Percentiles rank a stretch among this genome's conserved stretches.
Evolutionary conservation across 2,797 vertebrate genomes (phyloP).

Genomic region (Pangasius krempfi): DNA sequence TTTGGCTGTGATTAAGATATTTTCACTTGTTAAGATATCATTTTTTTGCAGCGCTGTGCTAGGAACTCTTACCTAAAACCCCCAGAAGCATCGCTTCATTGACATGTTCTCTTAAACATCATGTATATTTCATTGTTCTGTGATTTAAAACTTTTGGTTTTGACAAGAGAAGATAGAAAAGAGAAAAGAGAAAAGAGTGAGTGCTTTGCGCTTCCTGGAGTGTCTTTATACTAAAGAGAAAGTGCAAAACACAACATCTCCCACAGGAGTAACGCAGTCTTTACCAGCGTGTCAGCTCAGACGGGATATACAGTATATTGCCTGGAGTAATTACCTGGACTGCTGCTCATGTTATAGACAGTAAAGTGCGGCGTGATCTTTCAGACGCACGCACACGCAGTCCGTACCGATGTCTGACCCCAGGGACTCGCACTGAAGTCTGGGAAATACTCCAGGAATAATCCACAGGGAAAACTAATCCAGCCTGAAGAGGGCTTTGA

Average conservation of each 20-base stretch:
- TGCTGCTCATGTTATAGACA: not conserved
- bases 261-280: not conserved
- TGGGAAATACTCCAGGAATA: not conserved
- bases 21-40: not conserved
- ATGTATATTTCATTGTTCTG: not conserved
- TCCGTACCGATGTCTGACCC: not conserved
- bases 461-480: not conserved
- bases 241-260: not conserved
- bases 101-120: too few relatives aligned
- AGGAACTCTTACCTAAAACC: too few relatives aligned
- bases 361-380: not conserved
- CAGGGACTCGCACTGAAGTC: not conserved
- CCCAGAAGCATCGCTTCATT: too few relatives aligned
- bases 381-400: not conserved
- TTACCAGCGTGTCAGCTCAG: not conserved
- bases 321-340: not conserved
- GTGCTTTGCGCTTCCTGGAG: not conserved
- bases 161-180: not conserved
- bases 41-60: too few relatives aligned
- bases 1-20: not conserved
- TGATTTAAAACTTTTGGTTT: not conserved
- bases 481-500: not conserved
- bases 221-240: not conserved
- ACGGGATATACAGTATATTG: not conserved
- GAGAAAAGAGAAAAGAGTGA: not conserved